These are phyloP conservation scores for Pimpla rufipes DNA, from an alignment of 2,888 invertebrate genomes.

Conservation along the genomic window DNA sequence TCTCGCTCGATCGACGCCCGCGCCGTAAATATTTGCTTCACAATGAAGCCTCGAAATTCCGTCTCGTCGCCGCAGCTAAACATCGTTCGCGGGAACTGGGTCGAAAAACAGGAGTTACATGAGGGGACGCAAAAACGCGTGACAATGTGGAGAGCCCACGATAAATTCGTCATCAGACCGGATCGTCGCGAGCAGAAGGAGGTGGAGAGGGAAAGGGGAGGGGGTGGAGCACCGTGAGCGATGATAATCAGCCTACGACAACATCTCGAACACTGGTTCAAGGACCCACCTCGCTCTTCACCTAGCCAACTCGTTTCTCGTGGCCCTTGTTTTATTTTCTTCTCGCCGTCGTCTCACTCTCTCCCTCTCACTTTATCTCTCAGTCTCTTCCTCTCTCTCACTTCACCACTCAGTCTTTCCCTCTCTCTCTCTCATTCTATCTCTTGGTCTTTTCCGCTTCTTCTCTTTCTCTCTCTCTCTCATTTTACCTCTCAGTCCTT, in stretches of 20 bases:
- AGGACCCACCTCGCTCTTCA: conserved; percentile 66
- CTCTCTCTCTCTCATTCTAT: neutral
- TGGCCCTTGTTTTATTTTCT: conserved; percentile 41
- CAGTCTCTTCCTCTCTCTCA: conserved; percentile 24
- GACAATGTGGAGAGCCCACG: neutral
- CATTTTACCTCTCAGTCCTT: too few relatives aligned
- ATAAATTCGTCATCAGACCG: conserved; percentile 52
- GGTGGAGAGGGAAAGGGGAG: too few relatives aligned
- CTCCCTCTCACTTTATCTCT: neutral
- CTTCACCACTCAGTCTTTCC: too few relatives aligned
- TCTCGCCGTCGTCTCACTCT: conserved; percentile 35
- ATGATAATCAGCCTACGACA: conserved; percentile 63
- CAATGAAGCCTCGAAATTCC: neutral
- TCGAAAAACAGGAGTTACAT: conserved; percentile 2
- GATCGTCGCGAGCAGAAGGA: too few relatives aligned
- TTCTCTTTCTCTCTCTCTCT: conserved; percentile 40
- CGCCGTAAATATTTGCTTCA: too few relatives aligned
- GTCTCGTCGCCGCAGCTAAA: neutral
- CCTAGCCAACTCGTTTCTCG: conserved; percentile 37
- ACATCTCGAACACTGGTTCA: conserved; percentile 71
- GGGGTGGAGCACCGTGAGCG: conserved; percentile 4
- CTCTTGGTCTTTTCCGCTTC: too few relatives aligned
- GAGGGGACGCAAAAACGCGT: neutral
- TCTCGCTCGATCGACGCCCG: too few relatives aligned
- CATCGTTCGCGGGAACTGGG: neutral